Evolutionary conservation across 2,888 invertebrate species (phyloP).

Genomic region (Campopleginae sp.): DNA sequence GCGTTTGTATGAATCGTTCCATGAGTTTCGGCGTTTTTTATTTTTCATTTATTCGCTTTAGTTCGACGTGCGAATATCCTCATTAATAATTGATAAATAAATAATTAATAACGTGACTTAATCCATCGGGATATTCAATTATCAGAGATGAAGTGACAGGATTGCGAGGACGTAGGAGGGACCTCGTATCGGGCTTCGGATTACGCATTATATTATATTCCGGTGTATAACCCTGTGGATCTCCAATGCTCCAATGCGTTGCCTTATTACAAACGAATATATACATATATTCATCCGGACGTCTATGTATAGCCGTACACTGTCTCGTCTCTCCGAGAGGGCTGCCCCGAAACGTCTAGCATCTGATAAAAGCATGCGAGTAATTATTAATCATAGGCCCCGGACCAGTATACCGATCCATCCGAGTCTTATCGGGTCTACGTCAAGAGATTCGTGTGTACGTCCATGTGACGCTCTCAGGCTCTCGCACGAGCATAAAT

Average conservation of each 20-base stretch:
- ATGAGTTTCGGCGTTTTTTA: background rate
- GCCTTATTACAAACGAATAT: conserved; percentile 1
- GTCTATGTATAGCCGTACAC: background rate
- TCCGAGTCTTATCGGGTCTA: conserved; percentile 81
- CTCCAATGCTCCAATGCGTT: conserved; percentile 42
- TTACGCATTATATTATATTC: conserved; percentile 59
- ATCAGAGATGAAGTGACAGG: conserved; percentile 55
- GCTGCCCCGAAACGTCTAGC: conserved; percentile 73
- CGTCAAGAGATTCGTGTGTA: conserved; percentile 46
- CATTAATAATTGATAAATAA: conserved; percentile 23
- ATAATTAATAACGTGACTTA: conserved; percentile 58
- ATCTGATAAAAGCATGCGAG: conserved; percentile 82
- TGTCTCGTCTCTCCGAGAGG: conserved; percentile 31
- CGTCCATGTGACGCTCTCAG: conserved; percentile 35
- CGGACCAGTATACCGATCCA: conserved; percentile 81
- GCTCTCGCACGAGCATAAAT: conserved; percentile 34
- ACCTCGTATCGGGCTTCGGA: conserved; percentile 47
- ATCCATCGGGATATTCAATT: conserved; percentile 60
- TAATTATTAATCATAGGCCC: conserved; percentile 83
- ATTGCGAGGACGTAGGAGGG: conserved; percentile 42
- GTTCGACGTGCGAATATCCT: conserved; percentile 21
- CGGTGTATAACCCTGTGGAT: conserved; percentile 39
- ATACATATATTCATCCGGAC: background rate
- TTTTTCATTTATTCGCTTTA: background rate
- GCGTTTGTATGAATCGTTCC: background rate